Evolutionary conservation across 2,888 invertebrate genomes (phyloP), one percentile per base, ranked within the genome.

Genomic region (Elgonia sp.): DNA sequence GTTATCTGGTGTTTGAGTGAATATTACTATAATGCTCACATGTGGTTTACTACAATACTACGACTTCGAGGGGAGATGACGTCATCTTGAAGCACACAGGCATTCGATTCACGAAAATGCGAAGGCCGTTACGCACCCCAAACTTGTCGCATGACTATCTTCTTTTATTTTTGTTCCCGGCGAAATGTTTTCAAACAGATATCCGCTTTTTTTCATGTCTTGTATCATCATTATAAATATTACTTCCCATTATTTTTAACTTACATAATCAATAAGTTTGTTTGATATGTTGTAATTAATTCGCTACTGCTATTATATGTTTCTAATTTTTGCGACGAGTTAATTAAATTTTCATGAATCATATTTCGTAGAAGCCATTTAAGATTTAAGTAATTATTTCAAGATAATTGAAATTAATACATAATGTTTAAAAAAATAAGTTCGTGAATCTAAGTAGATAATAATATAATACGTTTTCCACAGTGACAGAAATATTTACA

Each of bases 61-160:
- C 80, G 79, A 60, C 67, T 82, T 77, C 16, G 20, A 75, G 83
- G 60, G 80, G 62, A 55, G 69, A 77, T 86, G 89, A 86, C 86
- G 89, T 86, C 86, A 86, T 62, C 73, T 46, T 80, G 79, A 79
- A 82, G 39, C 63, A 63, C 18, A 65, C 40, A 83, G 85, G 82
- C 79, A 80, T 76, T 79, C 80, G 79, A 88, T 88, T 88, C 86
- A 86, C 86, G 79, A 88, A 88, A 86, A 86, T 86, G 76, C 77
- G 77, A 89, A 89, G 89, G 89, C 69, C 89, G 70, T 53, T 53
- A 84, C 65, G 67, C 73, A 82, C 82, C 76, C 70, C 70, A 57
- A 53, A 76, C 76, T 84, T 50, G 75, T 76, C 65, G 79, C 70
- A 20, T 70, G 39, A 63, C 21, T 73, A 62, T 80, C 63, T 5